Evolutionary conservation across 2,888 invertebrate genomes (phyloP).

Genomic region (Pachliopta kotzebuea): DNA sequence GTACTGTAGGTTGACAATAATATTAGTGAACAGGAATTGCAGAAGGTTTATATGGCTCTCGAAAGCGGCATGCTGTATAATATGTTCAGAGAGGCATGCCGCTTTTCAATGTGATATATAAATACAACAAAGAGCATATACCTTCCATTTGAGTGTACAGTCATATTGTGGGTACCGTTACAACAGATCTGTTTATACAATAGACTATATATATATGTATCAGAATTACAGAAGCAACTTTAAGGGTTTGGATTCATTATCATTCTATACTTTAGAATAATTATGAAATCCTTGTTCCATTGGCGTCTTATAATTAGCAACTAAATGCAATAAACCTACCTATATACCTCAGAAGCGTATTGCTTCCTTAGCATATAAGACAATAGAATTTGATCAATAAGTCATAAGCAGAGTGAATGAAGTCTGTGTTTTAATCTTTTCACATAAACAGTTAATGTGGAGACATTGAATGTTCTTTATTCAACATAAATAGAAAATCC

Average conservation of each 20-base stretch:
- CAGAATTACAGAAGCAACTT: slow-evolving; percentile 42
- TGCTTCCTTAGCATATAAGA: slow-evolving; percentile 67
- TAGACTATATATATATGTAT: slow-evolving; percentile 46
- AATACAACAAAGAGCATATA: slow-evolving; percentile 68
- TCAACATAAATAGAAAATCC: background rate
- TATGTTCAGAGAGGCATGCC: slow-evolving; percentile 77
- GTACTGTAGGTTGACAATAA: slow-evolving; percentile 40
- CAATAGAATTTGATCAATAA: slow-evolving; percentile 51
- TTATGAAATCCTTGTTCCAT: slow-evolving; percentile 42
- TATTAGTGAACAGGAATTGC: slow-evolving; percentile 52
- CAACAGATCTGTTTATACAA: slow-evolving; percentile 70
- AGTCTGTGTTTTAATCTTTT: slow-evolving; percentile 45
- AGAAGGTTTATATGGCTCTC: slow-evolving; percentile 58
- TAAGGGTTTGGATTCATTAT: slow-evolving; percentile 44
- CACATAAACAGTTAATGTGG: slow-evolving; percentile 63
- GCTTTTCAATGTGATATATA: slow-evolving; percentile 62
- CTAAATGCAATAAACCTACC: slow-evolving; percentile 55
- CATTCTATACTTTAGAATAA: slow-evolving; percentile 49
- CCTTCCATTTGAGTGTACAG: slow-evolving; percentile 41
- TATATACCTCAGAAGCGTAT: slow-evolving; percentile 71
- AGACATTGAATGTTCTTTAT: slow-evolving; percentile 31
- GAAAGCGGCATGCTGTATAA: slow-evolving; percentile 71
- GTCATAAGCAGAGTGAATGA: slow-evolving; percentile 46
- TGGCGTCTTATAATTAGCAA: slow-evolving; percentile 44
- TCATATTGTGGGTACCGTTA: slow-evolving; percentile 56